Percentiles rank a stretch among this genome's conserved stretches.
Evolutionary conservation across 2,113 vertebrate genomes (phyloP).

Genomic region (Stomatorhinus ivindoensis): DNA sequence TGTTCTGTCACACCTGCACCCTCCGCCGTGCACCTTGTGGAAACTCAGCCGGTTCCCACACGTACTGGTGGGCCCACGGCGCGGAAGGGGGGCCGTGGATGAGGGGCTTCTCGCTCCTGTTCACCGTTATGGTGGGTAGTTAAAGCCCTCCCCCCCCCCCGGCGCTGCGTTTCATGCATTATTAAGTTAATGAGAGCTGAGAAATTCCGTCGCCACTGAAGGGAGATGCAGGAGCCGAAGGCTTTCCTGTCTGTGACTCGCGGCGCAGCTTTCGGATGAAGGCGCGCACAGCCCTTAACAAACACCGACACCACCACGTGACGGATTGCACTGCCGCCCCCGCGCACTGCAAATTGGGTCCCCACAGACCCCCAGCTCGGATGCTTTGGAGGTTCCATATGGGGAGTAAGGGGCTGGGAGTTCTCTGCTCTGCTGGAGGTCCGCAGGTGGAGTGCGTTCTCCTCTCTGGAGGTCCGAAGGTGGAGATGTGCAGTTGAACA

Average conservation of each 20-base stretch:
- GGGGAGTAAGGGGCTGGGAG: not conserved
- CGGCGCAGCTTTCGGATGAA: not conserved
- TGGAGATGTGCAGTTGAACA: not conserved
- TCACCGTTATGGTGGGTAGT: not conserved
- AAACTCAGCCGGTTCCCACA: not conserved
- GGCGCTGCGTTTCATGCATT: constrained; percentile 41
- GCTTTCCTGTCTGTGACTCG: constrained; percentile 21
- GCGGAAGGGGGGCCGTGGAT: constrained; percentile 24
- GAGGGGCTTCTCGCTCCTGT: constrained; percentile 13
- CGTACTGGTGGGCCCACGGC: not conserved
- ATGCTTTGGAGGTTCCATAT: not conserved
- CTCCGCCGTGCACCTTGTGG: not conserved
- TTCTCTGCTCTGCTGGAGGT: not conserved
- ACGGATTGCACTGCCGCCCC: not conserved
- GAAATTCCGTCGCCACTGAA: constrained; percentile 22
- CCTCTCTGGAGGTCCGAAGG: not conserved
- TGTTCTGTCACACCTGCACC: not conserved
- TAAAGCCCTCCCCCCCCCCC: constrained; percentile 31
- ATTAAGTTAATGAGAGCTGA: constrained; percentile 42
- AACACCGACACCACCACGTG: constrained; percentile 3
- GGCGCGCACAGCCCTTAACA: not conserved
- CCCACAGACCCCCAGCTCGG: not conserved
- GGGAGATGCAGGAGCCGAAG: constrained; percentile 27
- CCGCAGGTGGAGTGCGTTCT: not conserved
- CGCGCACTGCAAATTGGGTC: not conserved